Base-by-base conservation (phyloP, 2,113 vertebrate species). In the Anarrhichthys ocellatus region DNA sequence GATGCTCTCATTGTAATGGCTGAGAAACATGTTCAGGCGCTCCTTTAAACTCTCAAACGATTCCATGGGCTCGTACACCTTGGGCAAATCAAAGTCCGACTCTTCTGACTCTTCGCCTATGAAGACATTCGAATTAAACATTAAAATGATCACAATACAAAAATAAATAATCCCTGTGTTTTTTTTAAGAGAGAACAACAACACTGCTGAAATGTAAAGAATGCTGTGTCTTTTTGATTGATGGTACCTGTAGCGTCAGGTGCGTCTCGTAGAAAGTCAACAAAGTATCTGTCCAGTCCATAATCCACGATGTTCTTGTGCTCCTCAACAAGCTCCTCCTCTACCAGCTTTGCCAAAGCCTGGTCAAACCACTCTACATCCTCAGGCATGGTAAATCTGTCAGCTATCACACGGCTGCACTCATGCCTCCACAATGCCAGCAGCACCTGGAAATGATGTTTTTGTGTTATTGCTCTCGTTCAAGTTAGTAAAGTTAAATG, bases 381-480 rank as follows among this genome's bases (percentile, higher is more conserved):
- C 1, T 96, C 94, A 0, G 94, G 83, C 40, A 88, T 94, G 0
- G 96, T 98, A 78, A 99, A 98, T 56, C 98, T 96, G 91, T 99
- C 98, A 0, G 97, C 96, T 84, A 99, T 96, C 69, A 99, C 97
- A 29, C 97, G 92, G 59, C 97, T 98, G 62, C 97, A 99, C 87
- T 99, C 98, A 0, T 99, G 98, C 58, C 97, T 99, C 97, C 98
- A 99, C 50, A 99, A 86, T 34, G 86, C 90, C 78, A 99, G 81
- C 71, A 99, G 84, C 1, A 94, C 88, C 98, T 99, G 88, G n/a
- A 71, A 79, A 73, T 52, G 0, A 63, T 13, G 9, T 32, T 9
- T 18, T 32, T 18, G 24, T 7, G 7, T 81, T 46, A 78, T 27
- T 63, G 32, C 14, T 46, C 5, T 13, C 2, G 42, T 44, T 40